Base-by-base conservation (phyloP, 1,140 invertebrate genomes). In the Capitella teleta region DNA sequence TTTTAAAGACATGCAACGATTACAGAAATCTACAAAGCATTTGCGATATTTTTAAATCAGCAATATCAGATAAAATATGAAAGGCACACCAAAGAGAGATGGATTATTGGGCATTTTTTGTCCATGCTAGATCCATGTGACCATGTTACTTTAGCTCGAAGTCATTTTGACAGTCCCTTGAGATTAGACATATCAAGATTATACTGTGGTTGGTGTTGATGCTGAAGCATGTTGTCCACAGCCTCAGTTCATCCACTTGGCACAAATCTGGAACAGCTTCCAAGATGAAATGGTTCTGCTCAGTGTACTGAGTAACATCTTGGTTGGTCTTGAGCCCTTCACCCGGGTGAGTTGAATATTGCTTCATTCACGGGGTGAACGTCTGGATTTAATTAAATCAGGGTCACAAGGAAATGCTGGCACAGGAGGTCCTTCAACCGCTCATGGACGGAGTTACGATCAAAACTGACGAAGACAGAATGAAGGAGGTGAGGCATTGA, bases 261-360 rank as follows among this genome's bases (percentile, higher is more conserved):
- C 69, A 10, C 62, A 71, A 52, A 57, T 74, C 48, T 74, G 72
- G 72, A 69, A 63, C 57, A 62, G 69, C 25, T 70, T 74, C 48
- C 72, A 74, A 54, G 70, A 73, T 62, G 72, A 74, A 52, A 72
- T 72, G 67, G 68, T 73, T 0, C 51, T 73, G 24, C 58, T 73
- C 14, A 66, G 63, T 60, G 68, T 74, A 1, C 61, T 72, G 10
- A 72, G 64, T 54, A 74, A 72, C 56, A 71, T 74, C 36, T 49
- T 73, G 25, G 68, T 66, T 26, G 70, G 63, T 59, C 54, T 74
- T 23, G 67, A 72, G 47, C 65, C 67, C 28, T 74, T 70, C 44
- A 62, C 67, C 10, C 61, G 61, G 51, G 68, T 72, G 53, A 52
- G 37, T 40, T 37, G 8, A 2, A 37, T 37, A n/a, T 18, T 18